Conservation (phyloP, 2,888 invertebrate species). For the Idaea dimidiata region DNA sequence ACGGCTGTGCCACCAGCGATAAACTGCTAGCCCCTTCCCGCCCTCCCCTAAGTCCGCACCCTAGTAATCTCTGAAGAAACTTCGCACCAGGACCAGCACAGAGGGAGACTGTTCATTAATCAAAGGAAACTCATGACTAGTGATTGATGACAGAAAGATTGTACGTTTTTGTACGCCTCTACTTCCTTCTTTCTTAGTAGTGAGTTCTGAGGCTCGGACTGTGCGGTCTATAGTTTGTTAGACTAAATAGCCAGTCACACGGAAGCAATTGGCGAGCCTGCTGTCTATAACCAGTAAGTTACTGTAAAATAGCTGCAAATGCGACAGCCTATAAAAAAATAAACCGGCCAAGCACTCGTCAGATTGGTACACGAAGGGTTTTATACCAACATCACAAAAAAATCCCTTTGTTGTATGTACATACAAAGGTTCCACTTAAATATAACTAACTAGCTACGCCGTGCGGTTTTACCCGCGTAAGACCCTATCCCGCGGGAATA, state of each 20-base stretch:
- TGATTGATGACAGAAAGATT: constrained; percentile 35
- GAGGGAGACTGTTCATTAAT: constrained; percentile 36
- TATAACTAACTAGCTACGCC: no score
- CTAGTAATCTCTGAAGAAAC: constrained; percentile 25
- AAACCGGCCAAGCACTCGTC: no score
- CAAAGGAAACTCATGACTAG: constrained; percentile 32
- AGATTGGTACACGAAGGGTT: no score
- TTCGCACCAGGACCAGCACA: constrained; percentile 19
- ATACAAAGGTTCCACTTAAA: no score
- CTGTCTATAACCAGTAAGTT: no score
- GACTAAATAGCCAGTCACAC: background rate
- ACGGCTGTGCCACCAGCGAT: background rate
- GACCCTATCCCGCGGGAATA: no score
- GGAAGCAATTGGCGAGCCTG: background rate
- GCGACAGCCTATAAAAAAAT: no score
- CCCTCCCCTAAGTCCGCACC: constrained; percentile 13
- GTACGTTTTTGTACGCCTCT: constrained; percentile 12
- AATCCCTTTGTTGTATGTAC: no score
- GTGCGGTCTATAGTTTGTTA: background rate
- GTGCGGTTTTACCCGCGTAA: no score
- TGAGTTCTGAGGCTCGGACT: background rate
- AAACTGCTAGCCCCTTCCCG: background rate
- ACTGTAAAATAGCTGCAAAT: no score
- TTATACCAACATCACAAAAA: no score
- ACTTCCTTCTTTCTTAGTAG: background rate